Percentiles rank a stretch among this genome's conserved stretches.
Evolutionary conservation across 2,888 invertebrate species (phyloP).

Genomic region (Eupithecia exiguata): DNA sequence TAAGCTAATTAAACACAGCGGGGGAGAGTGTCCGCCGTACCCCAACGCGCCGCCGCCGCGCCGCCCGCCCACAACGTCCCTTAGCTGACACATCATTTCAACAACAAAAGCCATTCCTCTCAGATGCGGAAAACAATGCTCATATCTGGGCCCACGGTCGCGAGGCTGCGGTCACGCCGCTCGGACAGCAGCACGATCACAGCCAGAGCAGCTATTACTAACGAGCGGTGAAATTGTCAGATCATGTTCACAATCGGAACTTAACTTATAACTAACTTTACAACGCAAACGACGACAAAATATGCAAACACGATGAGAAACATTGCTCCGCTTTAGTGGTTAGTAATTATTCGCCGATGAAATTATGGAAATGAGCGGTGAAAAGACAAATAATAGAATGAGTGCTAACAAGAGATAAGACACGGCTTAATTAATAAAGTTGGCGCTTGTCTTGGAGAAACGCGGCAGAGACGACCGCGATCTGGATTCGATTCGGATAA

Average conservation of each 20-base stretch:
- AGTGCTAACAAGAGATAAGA: slow-evolving; percentile 85
- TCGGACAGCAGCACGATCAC: slow-evolving; percentile 41
- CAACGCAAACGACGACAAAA: slow-evolving; percentile 73
- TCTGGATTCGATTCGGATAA: slow-evolving; percentile 81
- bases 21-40: slow-evolving; percentile 65
- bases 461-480: slow-evolving; percentile 69
- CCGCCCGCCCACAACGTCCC: slow-evolving; percentile 62
- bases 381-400: slow-evolving; percentile 84
- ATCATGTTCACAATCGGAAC: slow-evolving; percentile 52
- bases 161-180: slow-evolving; percentile 46
- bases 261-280: slow-evolving; percentile 61
- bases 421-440: slow-evolving; percentile 84
- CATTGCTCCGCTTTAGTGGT: slow-evolving; percentile 72
- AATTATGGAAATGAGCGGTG: slow-evolving; percentile 84
- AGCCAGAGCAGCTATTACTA: slow-evolving; percentile 35
- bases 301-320: slow-evolving; percentile 79
- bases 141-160: slow-evolving; percentile 33
- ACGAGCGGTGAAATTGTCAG: slow-evolving; percentile 34
- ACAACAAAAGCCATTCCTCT: slow-evolving; percentile 72
- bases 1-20: slow-evolving; percentile 82
- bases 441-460: slow-evolving; percentile 77
- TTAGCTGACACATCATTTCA: slow-evolving; percentile 74
- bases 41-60: slow-evolving; percentile 53
- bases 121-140: slow-evolving; percentile 64
- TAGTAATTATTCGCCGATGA: slow-evolving; percentile 81